Percentiles rank a stretch among this genome's conserved stretches.
Evolutionary conservation across 1,140 invertebrate genomes (phyloP).

Genomic region (Musca domestica): DNA sequence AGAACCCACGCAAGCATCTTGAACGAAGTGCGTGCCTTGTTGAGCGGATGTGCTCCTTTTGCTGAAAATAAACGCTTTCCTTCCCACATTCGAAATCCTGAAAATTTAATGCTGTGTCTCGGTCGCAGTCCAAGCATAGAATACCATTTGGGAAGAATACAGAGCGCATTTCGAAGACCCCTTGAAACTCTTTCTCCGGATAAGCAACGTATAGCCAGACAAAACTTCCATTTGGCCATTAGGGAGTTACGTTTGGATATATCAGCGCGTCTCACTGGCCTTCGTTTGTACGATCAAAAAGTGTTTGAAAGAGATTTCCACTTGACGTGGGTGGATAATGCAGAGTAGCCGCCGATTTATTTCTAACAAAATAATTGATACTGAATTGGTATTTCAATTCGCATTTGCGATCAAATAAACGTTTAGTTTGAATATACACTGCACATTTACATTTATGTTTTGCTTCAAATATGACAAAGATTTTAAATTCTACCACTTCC

Average conservation of each 20-base stretch:
- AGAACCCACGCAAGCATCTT: slow-evolving; percentile 44
- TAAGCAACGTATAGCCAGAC: slow-evolving; percentile 43
- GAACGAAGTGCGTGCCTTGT: slow-evolving; percentile 37
- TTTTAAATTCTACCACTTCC: no score
- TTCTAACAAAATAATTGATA: no score
- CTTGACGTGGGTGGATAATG: slow-evolving; percentile 43
- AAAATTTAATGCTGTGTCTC: slow-evolving; percentile 51
- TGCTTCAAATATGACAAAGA: no score
- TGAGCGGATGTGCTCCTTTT: slow-evolving; percentile 41
- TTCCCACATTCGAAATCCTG: slow-evolving; percentile 46
- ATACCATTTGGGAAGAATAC: slow-evolving; percentile 47
- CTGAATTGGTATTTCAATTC: no score
- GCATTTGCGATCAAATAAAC: no score
- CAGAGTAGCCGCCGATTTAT: neutral
- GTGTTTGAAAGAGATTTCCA: slow-evolving; percentile 50
- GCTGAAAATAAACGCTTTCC: slow-evolving; percentile 45
- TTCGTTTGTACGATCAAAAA: slow-evolving; percentile 44
- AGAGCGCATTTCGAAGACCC: slow-evolving; percentile 44
- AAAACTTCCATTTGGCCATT: slow-evolving; percentile 48
- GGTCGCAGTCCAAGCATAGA: slow-evolving; percentile 47
- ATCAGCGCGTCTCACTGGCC: slow-evolving; percentile 45
- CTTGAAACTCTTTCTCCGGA: slow-evolving; percentile 43
- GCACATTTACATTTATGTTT: no score
- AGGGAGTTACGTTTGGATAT: slow-evolving; percentile 49
- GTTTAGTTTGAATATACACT: no score